Evolutionary conservation across 2,797 vertebrate species (phyloP).

Genomic region (Alectoris magna): DNA sequence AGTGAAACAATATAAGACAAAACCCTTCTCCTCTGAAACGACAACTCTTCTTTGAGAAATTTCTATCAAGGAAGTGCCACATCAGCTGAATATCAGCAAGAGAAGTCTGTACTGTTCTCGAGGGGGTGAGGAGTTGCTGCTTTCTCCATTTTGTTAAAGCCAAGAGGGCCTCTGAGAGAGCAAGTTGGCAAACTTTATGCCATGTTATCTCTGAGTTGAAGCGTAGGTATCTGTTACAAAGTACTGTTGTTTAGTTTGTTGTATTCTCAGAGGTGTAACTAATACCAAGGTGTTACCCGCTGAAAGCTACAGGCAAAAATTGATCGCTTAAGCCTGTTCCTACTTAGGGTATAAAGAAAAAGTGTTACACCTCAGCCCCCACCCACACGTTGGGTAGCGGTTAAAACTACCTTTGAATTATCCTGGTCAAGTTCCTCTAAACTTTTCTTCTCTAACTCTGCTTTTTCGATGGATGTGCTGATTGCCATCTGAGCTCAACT

Average conservation of each 20-base stretch:
- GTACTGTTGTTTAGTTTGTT: neutral
- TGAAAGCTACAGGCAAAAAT: neutral
- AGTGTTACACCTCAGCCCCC: neutral
- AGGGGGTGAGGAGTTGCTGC: neutral
- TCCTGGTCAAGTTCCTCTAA: neutral
- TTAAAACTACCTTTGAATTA: neutral
- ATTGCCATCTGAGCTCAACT: neutral
- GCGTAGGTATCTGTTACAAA: neutral
- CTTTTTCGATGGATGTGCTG: neutral
- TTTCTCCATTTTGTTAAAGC: neutral
- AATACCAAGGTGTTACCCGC: neutral
- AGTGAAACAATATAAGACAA: neutral
- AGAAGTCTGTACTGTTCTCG: neutral
- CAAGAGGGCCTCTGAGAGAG: neutral
- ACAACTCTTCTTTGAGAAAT: neutral
- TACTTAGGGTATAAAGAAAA: neutral
- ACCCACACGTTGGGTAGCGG: neutral
- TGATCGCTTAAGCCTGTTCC: fast-evolving
- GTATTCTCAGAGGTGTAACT: neutral
- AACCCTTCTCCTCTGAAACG: neutral
- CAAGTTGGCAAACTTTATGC: neutral
- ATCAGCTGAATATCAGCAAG: neutral
- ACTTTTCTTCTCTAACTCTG: neutral
- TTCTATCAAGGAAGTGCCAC: neutral
- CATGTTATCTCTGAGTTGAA: neutral